Percentiles rank a stretch among this genome's conserved stretches.
Conservation (phyloP, 2,113 vertebrate genomes). For the Ceyx melanurus region DNA sequence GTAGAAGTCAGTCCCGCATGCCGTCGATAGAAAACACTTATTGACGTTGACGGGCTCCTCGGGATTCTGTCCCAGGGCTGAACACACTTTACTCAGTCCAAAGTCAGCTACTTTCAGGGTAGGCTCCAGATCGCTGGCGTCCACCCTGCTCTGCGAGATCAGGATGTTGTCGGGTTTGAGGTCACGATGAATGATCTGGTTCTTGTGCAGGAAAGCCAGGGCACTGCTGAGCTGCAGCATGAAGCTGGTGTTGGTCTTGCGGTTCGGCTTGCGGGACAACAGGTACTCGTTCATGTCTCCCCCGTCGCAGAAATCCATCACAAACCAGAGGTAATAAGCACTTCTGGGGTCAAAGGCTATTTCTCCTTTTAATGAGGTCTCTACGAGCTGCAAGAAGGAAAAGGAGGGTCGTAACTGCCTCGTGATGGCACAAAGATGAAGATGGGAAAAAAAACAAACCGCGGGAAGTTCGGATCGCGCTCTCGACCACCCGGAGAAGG, state of each 20-base stretch:
- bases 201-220: constrained; percentile 95
- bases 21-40: constrained; percentile 94
- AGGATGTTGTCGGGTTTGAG: constrained; percentile 98
- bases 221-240: constrained; percentile 98
- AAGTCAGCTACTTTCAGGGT: constrained; percentile 96
- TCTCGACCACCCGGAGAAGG: neutral
- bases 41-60: constrained; percentile 94
- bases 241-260: constrained; percentile 96
- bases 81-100: constrained; percentile 94
- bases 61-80: constrained; percentile 84
- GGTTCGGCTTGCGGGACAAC: constrained; percentile 91
- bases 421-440: accelerated
- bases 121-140: constrained; percentile 82
- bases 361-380: constrained; percentile 96
- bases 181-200: constrained; percentile 95
- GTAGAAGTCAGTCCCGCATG: constrained; percentile 96
- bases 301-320: constrained; percentile 98
- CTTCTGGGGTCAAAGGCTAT: constrained; percentile 92
- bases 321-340: constrained; percentile 97
- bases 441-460: neutral
- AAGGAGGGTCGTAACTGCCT: neutral
- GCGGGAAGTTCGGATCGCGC: neutral
- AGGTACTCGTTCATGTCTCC: constrained; percentile 98
- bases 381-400: constrained; percentile 85
- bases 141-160: constrained; percentile 83